Base-by-base conservation (phyloP, 1,140 invertebrate genomes). In the Pemphigus obesinymphae region DNA sequence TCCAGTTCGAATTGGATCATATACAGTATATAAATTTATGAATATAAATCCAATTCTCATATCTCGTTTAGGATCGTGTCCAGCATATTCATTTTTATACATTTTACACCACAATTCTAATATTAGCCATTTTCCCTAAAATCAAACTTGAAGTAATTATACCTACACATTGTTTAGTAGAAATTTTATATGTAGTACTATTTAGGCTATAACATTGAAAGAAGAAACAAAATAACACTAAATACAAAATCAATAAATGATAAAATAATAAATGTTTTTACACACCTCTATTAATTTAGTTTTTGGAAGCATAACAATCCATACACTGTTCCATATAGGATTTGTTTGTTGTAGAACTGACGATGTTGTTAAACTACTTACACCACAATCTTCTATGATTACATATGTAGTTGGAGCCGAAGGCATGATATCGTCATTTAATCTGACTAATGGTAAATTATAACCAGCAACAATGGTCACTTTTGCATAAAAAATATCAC, bases 41-140 rank as follows among this genome's bases (percentile, higher is more conserved):
- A 61, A 45, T 17, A 80, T 29, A 43, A 63, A 80, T 63, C 76
- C 76, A 29, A 80, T n/a, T 61, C 53, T 40, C 5, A 29, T 2
- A 26, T 80, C 76, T 61, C 37, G 50, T 63, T 80, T 63, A 11
- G 37, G 13, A 61, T 61, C 76, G 13, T 80, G 76, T 29, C 53
- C 76, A 20, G 50, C 50, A 63, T 61, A 80, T 58, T 80, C 76
- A 43, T 80, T 58, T 43, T 10, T 29, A 43, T 61, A 63, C 31
- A 45, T 80, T 61, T 58, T 80, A 43, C 76, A 80, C 76, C 76
- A 80, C 20, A 80, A 43, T 20, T 43, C 31, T 48, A 80, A 61
- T 45, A 80, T 63, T 5, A 80, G 48, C 76, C 70, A 73, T 31
- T 73, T 50, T 50, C 10, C 8, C 70, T 73, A 31, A 10, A 72